Base-by-base conservation (phyloP, 2,888 invertebrate genomes). In the Creontiades dilutus region DNA sequence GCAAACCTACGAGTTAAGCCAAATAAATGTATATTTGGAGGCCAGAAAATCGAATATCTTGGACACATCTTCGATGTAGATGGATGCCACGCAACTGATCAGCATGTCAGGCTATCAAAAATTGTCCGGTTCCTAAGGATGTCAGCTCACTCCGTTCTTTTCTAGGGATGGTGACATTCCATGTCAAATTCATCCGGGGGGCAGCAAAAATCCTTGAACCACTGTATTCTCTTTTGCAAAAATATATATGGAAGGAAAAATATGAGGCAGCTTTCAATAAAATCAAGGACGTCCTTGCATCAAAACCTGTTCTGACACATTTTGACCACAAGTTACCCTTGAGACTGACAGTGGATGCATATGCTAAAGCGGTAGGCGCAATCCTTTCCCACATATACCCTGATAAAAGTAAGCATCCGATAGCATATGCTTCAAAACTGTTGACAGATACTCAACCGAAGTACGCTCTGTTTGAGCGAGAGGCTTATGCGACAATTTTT, bases 161-260 rank as follows among this genome's bases (percentile, higher is more conserved):
- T 90, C 82, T 92, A 12, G 92, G 93, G 3, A 75, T n/a, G n/a
- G n/a, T n/a, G n/a, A n/a, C n/a, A n/a, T n/a, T n/a, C n/a, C n/a
- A n/a, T n/a, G n/a, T n/a, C 12, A 92, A 92, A 88, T 93, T 93
- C 90, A 91, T 93, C 9, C 46, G 14, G 19, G n/a, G 48, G 16
- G 90, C 86, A 76, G 86, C 90, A n/a, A 48, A 81, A 16, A 89
- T 90, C 55, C 48, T 90, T 0, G 9, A 88, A 55, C 90, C 91
- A 14, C 23, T 90, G 89, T 55, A 46, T 28, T 16, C 52, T 86
- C 52, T 52, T n/a, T 0, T 48, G 13, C 76, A 82, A 47, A 90
- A 89, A 19, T 55, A 88, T 48, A 37, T 4, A 37, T 37, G 37
- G 37, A 7, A 37, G 3, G 3, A 37, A 7, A 55, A 75, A n/a